Evolutionary conservation across 2,113 vertebrate species (phyloP), one percentile per base, ranked within the genome.

Genomic region (Thunnus thynnus): DNA sequence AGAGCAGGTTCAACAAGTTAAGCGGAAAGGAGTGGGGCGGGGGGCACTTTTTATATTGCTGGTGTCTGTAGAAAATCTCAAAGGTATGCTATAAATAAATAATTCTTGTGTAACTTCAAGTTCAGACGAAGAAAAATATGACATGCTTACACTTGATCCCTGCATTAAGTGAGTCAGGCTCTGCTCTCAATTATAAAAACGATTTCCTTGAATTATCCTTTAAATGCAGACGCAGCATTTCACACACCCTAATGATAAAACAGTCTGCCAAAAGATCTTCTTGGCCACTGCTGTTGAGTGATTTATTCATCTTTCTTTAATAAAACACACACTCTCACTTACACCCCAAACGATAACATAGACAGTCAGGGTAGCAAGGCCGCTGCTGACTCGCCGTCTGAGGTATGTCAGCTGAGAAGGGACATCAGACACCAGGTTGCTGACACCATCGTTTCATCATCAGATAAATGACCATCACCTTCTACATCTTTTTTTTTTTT

Each of bases 401-500:
- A 65, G 60, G 56, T 30, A 46, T 46, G 78, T 84, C 80, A 86
- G 72, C 74, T 30, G 64, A 80, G 81, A 52, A 32, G 57, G 68
- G 61, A 76, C 76, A 82, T 85, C 68, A 73, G 71, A 58, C 57
- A 58, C 52, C 16, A 30, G 58, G 72, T 86, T 68, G 84, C 84
- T 92, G 87, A 91, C 80, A 52, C 78, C 22, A 64, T 64, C 12
- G 32, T 86, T 88, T 86, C 71, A 84, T 64, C 74, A 70, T 68
- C 52, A 51, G 76, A 88, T 68, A 65, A 72, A 88, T 66, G 64
- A 65, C n/a, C 72, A 30, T 60, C 47, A 3, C 54, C 48, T 75
- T 79, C 14, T 3, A 13, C 0, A 0, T 48, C 2, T 84, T 62
- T 27, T 55, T 36, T n/a, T 20, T 32, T 9, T 51, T 50, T 50